Base-by-base conservation (phyloP, 2,797 vertebrate species). In the Ispidina lecontei region DNA sequence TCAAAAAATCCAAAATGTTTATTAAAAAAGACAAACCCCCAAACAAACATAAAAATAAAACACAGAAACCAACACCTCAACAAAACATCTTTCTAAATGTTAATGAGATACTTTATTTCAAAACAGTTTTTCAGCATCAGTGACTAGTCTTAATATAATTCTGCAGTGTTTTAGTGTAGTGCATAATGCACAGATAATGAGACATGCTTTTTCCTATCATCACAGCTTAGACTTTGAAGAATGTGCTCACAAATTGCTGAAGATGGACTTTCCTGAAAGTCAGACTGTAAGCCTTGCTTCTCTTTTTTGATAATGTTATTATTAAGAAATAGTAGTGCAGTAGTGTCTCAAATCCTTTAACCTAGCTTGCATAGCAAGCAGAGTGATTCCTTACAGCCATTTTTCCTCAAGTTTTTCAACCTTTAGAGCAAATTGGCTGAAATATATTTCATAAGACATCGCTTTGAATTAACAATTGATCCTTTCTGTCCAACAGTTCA, bases 211-310 rank as follows among this genome's bases (percentile, higher is more conserved):
- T 90, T 95, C 89, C 96, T 85, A 28, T 92, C 95, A 26, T 90
- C 87, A n/a, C 96, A 99, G 99, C 97, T 98, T 99, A 98, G 99
- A 99, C 97, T 99, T 99, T 97, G 99, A 99, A 97, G 99, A 99
- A 97, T 99, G 99, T 39, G 99, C 99, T 84, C 99, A 99, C 96
- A 99, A 99, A 93, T 96, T 99, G 93, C 98, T 99, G 94, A 99
- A 99, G 97, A 99, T 99, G 99, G 98, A 99, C 75, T 99, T 99
- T 90, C 99, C 99, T 4, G 99, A 99, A 16, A 99, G 98, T 96
- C 98, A 99, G 96, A 99, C 99, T 76, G 99, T 99, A 97, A 96
- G 98, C 95, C 15, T 64, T 58, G 23, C 41, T 74, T 29, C 49
- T 89, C 25, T 56, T 25, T 90, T 93, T 54, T 44, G 14, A 51